Evolutionary conservation across 2,113 vertebrate species (phyloP).

Genomic region (Leptobrachium leishanense): DNA sequence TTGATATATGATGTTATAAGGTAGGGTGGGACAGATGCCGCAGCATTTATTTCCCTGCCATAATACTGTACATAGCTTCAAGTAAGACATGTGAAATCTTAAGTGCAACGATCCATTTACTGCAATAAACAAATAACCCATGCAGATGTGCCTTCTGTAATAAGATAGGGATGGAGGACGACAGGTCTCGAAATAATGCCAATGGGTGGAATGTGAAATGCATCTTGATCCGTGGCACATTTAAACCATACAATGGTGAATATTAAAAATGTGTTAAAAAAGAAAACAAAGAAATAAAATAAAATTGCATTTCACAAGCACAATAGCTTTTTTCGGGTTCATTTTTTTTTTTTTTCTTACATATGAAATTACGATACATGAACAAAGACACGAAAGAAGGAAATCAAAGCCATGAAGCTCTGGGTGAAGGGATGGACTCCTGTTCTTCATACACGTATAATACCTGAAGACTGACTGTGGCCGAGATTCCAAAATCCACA

Average conservation of each 20-base stretch:
- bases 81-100: neutral
- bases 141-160: neutral
- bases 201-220: neutral
- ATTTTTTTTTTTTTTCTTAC: neutral
- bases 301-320: neutral
- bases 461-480: slow-evolving; percentile 38
- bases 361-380: neutral
- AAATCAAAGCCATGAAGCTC: neutral
- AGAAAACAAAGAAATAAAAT: neutral
- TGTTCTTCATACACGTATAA: slow-evolving; percentile 28
- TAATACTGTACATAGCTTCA: neutral
- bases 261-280: neutral
- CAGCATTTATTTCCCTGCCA: neutral
- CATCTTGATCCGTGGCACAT: neutral
- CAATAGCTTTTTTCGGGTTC: neutral
- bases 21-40: neutral
- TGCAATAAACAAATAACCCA: neutral
- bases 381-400: slow-evolving; percentile 7
- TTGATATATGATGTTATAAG: neutral
- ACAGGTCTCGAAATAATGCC: slow-evolving; percentile 1
- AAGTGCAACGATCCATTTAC: neutral
- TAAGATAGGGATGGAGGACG: neutral
- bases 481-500: slow-evolving; percentile 31
- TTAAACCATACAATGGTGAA: slow-evolving; percentile 16
- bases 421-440: slow-evolving; percentile 50